Evolutionary conservation across 2,888 invertebrate species (phyloP), one percentile per base, ranked within the genome.

Genomic region (Catocala sponsa): DNA sequence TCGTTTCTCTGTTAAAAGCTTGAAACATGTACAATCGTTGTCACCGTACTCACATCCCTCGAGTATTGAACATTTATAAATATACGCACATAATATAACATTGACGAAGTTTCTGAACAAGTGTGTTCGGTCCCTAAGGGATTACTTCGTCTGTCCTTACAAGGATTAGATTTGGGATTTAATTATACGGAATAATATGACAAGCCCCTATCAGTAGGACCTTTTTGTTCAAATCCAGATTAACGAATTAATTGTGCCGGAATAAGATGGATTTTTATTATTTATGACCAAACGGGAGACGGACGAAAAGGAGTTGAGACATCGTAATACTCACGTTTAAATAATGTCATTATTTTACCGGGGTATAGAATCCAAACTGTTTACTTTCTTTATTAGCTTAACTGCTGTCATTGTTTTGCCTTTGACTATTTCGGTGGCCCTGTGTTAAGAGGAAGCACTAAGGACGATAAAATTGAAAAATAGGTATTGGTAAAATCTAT

Each of bases 151-250:
- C 48, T 48, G 49, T 63, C 63, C 58, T 59, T 54, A 58, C 65
- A 55, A 47, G 74, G 59, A 76, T 76, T 67, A 63, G 53, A 65
- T 63, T 41, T 50, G 67, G 57, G 59, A 72, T 62, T 74, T 74
- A 70, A 74, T 74, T 76, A 65, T 54, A 49, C 11, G 52, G 67
- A 70, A 76, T 76, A 76, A 76, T 65, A 70, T 62, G 74, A 65
- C 73, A 68, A 64, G 59, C 35, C 47, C 51, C 54, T 63, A 59
- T 64, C 63, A 46, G 43, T 33, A 25, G 47, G 47, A 51, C 59
- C 60, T 68, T 68, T 74, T 72, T 59, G 61, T 65, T 47, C 48
- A 10, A 25, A 59, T 54, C 49, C 25, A 65, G 65, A 70, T 72
- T 72, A 73, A 55, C 38, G 48, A 67, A 74, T 67, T 72, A 70